These are phyloP conservation scores for Musca domestica DNA, from an alignment of 1,140 invertebrate genomes.

Conservation along the genomic window DNA sequence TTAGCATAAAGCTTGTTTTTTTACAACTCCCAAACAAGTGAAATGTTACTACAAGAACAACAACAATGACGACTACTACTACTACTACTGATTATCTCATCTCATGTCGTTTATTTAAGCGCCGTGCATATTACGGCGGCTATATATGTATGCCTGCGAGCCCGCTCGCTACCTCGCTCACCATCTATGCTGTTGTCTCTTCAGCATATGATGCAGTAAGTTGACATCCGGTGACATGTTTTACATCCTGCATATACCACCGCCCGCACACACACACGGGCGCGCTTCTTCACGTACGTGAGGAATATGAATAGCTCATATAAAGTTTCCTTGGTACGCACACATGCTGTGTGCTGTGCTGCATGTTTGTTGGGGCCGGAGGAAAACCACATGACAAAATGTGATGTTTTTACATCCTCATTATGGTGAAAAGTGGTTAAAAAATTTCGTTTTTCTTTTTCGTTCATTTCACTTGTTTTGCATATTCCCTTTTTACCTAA, in stretches of 20 bases:
- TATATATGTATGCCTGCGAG: too few relatives aligned
- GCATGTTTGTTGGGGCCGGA: too few relatives aligned
- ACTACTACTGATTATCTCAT: constrained; percentile 11
- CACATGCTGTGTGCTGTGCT: too few relatives aligned
- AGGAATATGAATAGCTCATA: neutral
- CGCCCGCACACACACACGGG: neutral
- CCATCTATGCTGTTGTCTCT: too few relatives aligned
- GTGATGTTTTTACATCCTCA: constrained; percentile 8
- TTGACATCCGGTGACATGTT: constrained; percentile 19
- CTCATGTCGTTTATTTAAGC: neutral
- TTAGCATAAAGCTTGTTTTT: neutral
- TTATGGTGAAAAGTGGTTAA: constrained; percentile 16
- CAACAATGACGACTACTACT: too few relatives aligned
- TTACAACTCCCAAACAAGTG: neutral
- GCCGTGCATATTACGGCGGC: too few relatives aligned
- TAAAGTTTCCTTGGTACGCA: too few relatives aligned
- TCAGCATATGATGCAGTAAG: constrained; percentile 3
- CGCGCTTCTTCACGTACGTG: neutral
- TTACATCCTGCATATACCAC: constrained; percentile 11
- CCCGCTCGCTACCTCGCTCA: too few relatives aligned
- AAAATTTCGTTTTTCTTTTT: neutral
- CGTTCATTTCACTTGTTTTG: too few relatives aligned
- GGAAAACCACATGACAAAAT: too few relatives aligned
- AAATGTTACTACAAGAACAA: constrained; percentile 1
- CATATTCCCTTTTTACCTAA: too few relatives aligned